These are phyloP conservation scores for Phallusia fumigata DNA, from an alignment of 23 tunicate species.

Conservation along the genomic window DNA sequence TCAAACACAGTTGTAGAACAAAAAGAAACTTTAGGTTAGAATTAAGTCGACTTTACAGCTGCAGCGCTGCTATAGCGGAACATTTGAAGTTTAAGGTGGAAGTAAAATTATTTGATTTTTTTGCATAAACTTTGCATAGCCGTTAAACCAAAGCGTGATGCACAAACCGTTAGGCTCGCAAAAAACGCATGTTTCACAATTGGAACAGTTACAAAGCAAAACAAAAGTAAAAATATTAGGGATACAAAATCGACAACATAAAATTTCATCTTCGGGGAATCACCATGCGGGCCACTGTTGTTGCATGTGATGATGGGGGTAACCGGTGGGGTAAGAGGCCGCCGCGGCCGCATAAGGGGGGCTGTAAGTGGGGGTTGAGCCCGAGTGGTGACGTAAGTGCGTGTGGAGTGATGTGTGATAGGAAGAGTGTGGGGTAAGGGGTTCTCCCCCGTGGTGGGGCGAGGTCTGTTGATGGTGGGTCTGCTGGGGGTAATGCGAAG, in stretches of 20 bases:
- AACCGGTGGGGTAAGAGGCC: conserved; percentile 17
- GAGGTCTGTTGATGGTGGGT: conserved; percentile 13
- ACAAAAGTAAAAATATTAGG: neutral
- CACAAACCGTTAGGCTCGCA: neutral
- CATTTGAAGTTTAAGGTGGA: neutral
- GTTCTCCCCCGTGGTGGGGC: conserved; percentile 13
- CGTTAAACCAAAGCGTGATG: neutral
- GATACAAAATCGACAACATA: neutral
- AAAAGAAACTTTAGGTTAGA: too few species aligned
- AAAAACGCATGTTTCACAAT: neutral
- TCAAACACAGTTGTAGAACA: too few species aligned
- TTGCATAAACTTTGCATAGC: conserved; percentile 10
- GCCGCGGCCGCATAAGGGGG: conserved; percentile 34
- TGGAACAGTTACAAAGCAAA: neutral
- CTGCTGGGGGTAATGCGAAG: conserved; percentile 9
- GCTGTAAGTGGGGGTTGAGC: conserved; percentile 25
- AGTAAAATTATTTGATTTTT: neutral
- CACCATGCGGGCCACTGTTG: conserved; percentile 66
- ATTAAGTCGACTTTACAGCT: too few species aligned
- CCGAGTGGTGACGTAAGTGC: conserved; percentile 24
- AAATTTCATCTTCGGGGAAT: neutral
- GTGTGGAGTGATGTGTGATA: conserved; percentile 37
- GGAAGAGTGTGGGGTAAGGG: conserved; percentile 26
- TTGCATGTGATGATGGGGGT: conserved; percentile 35
- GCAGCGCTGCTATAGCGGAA: too few species aligned